Conservation (phyloP, 2,888 invertebrate species). For the Therioaphis trifolii region DNA sequence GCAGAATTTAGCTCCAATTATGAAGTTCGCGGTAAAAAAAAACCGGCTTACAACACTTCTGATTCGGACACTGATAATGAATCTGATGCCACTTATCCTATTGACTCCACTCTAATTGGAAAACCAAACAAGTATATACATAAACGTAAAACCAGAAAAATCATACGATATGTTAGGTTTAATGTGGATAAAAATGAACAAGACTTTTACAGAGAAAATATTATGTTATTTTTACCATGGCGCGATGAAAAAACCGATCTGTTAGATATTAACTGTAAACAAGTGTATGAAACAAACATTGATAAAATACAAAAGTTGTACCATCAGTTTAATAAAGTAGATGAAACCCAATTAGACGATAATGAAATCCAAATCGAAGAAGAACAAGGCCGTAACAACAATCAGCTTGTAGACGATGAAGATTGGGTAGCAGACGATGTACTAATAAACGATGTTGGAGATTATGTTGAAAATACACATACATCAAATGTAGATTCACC, state of each 20-base stretch:
- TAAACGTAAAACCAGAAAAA: background rate
- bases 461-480: no score
- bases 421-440: no score
- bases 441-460: no score
- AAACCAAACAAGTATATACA: background rate
- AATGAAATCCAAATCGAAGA: background rate
- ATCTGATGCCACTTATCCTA: background rate
- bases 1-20: constrained; percentile 66
- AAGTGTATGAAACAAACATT: background rate
- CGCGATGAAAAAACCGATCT: constrained; percentile 52
- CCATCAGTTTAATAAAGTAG: constrained; percentile 10
- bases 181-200: background rate
- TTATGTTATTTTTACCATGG: no score
- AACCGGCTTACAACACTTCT: background rate
- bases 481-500: background rate
- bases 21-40: constrained; percentile 3
- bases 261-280: background rate
- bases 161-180: background rate
- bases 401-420: background rate
- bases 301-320: background rate
- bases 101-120: background rate
- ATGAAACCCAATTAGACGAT: background rate
- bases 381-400: background rate
- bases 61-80: background rate
- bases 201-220: constrained; percentile 39